Conservation (phyloP, 2,113 vertebrate genomes). For the Prunella fulvescens region DNA sequence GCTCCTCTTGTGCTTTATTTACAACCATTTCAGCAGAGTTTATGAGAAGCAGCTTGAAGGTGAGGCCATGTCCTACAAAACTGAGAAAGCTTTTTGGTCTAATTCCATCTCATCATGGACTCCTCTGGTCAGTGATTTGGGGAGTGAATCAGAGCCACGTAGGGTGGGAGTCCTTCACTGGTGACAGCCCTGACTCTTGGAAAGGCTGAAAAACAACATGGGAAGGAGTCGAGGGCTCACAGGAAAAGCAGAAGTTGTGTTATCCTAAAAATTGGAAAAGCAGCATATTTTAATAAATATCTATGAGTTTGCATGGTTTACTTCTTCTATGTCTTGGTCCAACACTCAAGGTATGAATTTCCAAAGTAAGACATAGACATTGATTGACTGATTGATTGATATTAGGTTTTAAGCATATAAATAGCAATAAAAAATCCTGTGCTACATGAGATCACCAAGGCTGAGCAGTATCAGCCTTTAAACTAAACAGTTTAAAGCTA, state of each 20-base stretch:
- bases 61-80: background rate
- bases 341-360: background rate
- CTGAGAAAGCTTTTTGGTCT: background rate
- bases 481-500: background rate
- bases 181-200: background rate
- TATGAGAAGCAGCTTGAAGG: background rate
- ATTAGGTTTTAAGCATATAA: background rate
- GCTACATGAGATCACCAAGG: background rate
- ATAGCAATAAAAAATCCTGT: background rate
- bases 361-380: too few species aligned
- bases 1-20: background rate
- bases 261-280: background rate
- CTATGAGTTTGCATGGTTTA: background rate
- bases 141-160: background rate
- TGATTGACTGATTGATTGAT: background rate
- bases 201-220: background rate
- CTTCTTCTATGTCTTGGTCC: background rate
- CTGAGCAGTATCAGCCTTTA: background rate
- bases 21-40: background rate
- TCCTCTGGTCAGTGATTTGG: background rate
- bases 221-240: background rate
- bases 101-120: background rate
- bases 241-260: background rate
- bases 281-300: background rate
- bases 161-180: accelerated